These are phyloP conservation scores for Enteromius trimaculatus DNA, from an alignment of 2,797 vertebrate species.

Conservation along the genomic window DNA sequence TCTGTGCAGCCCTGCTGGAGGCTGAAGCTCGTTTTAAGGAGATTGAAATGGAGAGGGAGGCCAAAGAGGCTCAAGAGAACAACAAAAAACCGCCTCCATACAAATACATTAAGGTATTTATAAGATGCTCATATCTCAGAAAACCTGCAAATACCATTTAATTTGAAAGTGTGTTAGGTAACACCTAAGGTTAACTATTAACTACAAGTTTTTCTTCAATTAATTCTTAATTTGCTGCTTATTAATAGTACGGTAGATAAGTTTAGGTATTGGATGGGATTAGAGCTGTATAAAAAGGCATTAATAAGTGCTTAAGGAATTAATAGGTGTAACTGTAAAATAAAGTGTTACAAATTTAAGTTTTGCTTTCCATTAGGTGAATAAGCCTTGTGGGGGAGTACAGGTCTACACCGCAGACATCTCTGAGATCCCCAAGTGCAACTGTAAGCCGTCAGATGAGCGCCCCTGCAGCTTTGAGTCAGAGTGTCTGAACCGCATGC, in stretches of 20 bases:
- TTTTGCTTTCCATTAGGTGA: slow-evolving; percentile 79
- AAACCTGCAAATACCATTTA: neutral
- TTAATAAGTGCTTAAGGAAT: too few species aligned
- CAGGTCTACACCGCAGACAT: slow-evolving; percentile 95
- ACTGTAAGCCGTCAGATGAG: slow-evolving; percentile 92
- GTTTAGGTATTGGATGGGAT: too few species aligned
- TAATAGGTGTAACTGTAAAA: too few species aligned
- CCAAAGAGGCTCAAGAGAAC: slow-evolving; percentile 93
- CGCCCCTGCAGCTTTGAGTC: slow-evolving; percentile 94
- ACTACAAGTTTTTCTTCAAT: too few species aligned
- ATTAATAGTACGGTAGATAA: too few species aligned
- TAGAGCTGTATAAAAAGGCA: too few species aligned
- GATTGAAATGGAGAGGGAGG: slow-evolving; percentile 89
- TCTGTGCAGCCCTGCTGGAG: slow-evolving; percentile 86
- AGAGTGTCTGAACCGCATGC: slow-evolving; percentile 96
- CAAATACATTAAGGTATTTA: slow-evolving; percentile 90
- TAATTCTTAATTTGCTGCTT: too few species aligned
- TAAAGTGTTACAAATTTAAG: neutral
- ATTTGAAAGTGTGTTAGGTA: neutral
- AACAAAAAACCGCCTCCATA: slow-evolving; percentile 93
- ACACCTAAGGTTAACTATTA: too few species aligned
- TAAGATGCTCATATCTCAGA: neutral
- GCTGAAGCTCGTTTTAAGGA: slow-evolving; percentile 92
- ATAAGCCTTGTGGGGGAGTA: slow-evolving; percentile 91
- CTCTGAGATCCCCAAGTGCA: slow-evolving; percentile 97